phyloP scores from a whole-genome alignment of 2,113 vertebrate species.

The Thamnaconus septentrionalis region DNA sequence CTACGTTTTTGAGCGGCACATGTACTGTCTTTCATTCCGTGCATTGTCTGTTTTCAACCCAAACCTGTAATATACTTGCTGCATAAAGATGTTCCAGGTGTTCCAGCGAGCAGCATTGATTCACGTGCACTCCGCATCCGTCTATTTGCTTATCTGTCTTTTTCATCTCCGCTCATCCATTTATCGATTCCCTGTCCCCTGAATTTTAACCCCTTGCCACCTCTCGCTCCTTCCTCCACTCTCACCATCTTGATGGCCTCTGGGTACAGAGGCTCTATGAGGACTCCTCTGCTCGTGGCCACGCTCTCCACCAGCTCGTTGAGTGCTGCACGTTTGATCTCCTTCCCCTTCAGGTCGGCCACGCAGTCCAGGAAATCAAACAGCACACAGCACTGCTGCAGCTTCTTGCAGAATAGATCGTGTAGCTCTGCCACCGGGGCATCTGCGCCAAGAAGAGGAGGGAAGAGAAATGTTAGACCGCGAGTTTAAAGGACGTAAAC shows the following conservation, averaged over 20 bases:
- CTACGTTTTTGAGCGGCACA: too few species aligned
- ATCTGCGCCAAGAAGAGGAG: constrained; percentile 59
- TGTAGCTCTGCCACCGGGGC: constrained; percentile 87
- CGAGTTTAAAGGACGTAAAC: constrained; percentile 9
- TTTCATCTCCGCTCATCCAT: background rate
- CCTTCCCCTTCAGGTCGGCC: constrained; percentile 92
- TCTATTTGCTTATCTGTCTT: constrained; percentile 1
- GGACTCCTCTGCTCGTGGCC: constrained; percentile 87
- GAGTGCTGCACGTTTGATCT: constrained; percentile 90
- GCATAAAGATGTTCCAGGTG: too few species aligned
- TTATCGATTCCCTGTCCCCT: background rate
- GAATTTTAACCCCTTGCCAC: background rate
- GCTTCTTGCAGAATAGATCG: constrained; percentile 90
- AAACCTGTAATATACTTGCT: too few species aligned
- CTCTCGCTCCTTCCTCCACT: background rate
- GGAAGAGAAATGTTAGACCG: constrained; percentile 11
- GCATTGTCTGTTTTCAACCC: too few species aligned
- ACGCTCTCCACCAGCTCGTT: constrained; percentile 92
- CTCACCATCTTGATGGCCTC: constrained; percentile 93
- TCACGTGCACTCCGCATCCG: constrained; percentile 3
- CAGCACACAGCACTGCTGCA: constrained; percentile 90
- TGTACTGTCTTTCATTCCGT: too few species aligned
- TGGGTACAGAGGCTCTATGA: constrained; percentile 90
- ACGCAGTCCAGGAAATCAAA: constrained; percentile 95
- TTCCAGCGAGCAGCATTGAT: background rate